These are phyloP conservation scores for Pelecanoides urinatrix DNA, from an alignment of 2,113 vertebrate genomes.

Conservation along the genomic window DNA sequence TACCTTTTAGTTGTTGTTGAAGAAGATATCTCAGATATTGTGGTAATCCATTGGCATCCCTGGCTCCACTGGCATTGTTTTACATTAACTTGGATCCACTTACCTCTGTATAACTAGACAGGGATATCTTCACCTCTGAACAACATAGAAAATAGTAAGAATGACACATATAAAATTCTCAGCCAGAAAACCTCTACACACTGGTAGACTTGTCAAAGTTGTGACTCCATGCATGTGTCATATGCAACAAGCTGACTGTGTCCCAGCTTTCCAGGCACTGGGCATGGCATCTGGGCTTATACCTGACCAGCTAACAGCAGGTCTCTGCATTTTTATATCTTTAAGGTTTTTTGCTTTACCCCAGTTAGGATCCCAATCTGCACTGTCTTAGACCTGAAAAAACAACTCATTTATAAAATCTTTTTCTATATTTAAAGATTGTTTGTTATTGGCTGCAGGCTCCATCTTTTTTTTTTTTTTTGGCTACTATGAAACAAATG, in stretches of 20 bases:
- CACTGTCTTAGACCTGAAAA: neutral
- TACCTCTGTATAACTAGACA: neutral
- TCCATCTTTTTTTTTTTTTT: neutral
- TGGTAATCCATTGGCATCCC: neutral
- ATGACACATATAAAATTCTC: neutral
- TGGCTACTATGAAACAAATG: neutral
- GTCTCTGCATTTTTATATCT: neutral
- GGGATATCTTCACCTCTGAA: neutral
- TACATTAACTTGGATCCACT: neutral
- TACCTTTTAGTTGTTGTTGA: neutral
- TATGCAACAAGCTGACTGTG: neutral
- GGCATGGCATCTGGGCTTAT: neutral
- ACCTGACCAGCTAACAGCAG: neutral
- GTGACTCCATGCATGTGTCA: neutral
- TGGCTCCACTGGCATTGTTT: neutral
- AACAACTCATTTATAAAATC: neutral
- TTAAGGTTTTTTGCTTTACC: neutral
- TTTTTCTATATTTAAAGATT: neutral
- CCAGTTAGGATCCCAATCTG: neutral
- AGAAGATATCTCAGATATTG: neutral
- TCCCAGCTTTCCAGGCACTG: neutral
- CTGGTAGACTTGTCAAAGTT: neutral
- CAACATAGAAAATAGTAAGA: neutral
- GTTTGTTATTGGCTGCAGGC: neutral
- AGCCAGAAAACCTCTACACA: neutral